Evolutionary conservation across 2,888 invertebrate genomes (phyloP), one percentile per base, ranked within the genome.

Genomic region (Acronicta psi): DNA sequence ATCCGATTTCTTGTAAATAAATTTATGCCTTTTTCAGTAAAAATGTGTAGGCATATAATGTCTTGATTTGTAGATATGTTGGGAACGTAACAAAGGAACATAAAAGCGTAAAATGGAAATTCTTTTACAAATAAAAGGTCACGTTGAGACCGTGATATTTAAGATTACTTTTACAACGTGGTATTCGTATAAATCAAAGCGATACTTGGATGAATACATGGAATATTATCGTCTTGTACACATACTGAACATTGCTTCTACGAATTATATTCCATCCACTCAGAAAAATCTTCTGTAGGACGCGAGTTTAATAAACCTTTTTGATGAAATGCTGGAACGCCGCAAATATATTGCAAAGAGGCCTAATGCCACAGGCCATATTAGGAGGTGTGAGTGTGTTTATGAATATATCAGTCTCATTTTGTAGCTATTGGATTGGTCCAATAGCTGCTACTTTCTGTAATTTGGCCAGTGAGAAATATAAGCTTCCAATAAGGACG

Each of bases 121-220:
- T 75, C 73, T 78, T 83, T 67, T 76, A 71, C 68, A 77, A 73
- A 75, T 75, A 58, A 81, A 85, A 86, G 86, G 86, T 85, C 82
- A 76, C 46, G 56, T 75, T 51, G 50, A 75, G 82, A 70, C 80
- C 83, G 59, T 84, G 85, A 83, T 84, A 85, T 84, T 85, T 80
- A 81, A 81, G 45, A 73, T 77, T 73, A 77, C 73, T 73, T 76
- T 77, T 81, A 76, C 71, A 75, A 77, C 69, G 51, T 59, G 56
- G 59, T 62, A 61, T 71, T 71, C 65, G 49, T 73, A 65, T 73
- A 73, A 71, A 73, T 75, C 75, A 75, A 75, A 71, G 54, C 55
- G 58, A 59, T 64, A 60, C 54, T 69, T 49, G 56, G 64, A 64
- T 62, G 58, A 58, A 60, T 66, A 60, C 66, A 52, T 18, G 54